Evolutionary conservation across 2,797 vertebrate species (phyloP).

Genomic region (Spondyliosoma cantharus): DNA sequence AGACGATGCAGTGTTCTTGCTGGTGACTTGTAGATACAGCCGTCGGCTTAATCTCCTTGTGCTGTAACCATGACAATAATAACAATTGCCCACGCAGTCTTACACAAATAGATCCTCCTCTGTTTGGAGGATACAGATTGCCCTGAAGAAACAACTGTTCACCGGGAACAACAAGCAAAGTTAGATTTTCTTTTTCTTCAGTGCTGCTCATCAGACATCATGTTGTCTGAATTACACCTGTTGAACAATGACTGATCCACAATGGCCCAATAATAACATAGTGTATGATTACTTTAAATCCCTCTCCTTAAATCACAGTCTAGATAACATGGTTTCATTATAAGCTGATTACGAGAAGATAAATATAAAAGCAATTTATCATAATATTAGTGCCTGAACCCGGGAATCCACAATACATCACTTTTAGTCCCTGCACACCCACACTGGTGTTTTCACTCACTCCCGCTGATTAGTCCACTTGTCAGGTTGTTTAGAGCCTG

Average conservation of each 20-base stretch:
- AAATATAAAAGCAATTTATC: not conserved
- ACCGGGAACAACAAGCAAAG: slow-evolving; percentile 79
- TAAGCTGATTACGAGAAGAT: not conserved
- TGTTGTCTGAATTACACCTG: slow-evolving; percentile 85
- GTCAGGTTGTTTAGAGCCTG: not conserved
- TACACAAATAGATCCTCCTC: slow-evolving; percentile 72
- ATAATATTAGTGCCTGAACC: not conserved
- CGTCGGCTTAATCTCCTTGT: slow-evolving; percentile 52
- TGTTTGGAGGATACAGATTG: slow-evolving; percentile 58
- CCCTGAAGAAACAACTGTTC: slow-evolving; percentile 79
- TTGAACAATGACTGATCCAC: slow-evolving; percentile 52
- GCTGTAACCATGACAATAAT: slow-evolving; percentile 78
- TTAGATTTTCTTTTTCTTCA: slow-evolving; percentile 73
- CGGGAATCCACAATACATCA: slow-evolving; percentile 1
- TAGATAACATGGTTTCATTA: not conserved
- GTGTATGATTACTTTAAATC: not conserved
- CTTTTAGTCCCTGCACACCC: not conserved
- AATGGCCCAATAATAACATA: slow-evolving; percentile 33
- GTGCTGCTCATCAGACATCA: slow-evolving; percentile 83
- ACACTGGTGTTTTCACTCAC: not conserved
- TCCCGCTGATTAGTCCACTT: not conserved
- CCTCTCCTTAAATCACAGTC: not conserved
- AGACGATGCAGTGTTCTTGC: slow-evolving; percentile 54
- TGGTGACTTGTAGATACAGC: slow-evolving; percentile 64
- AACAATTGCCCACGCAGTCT: slow-evolving; percentile 70